These are phyloP conservation scores for Alcedo atthis DNA, from an alignment of 2,797 vertebrate genomes.

Conservation along the genomic window DNA sequence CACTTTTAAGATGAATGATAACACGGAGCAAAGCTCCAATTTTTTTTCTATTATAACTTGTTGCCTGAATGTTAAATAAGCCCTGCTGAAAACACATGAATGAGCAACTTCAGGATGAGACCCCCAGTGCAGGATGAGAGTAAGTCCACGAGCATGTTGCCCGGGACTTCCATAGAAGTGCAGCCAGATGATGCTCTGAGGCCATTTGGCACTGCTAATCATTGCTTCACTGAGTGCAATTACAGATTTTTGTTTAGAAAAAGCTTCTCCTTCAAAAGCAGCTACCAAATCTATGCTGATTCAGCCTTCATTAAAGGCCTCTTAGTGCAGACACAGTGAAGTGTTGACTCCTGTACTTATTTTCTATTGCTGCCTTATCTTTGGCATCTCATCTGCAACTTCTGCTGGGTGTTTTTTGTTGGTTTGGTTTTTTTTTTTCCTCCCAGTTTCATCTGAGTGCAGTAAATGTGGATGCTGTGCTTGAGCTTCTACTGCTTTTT, in stretches of 20 bases:
- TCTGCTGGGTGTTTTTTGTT: neutral
- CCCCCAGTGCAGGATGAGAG: neutral
- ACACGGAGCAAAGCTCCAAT: neutral
- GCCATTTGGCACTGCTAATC: conserved; percentile 13
- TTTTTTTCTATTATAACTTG: neutral
- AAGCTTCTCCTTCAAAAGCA: conserved; percentile 31
- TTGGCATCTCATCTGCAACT: conserved; percentile 51
- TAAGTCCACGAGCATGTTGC: neutral
- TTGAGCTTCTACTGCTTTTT: neutral
- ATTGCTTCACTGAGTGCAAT: neutral
- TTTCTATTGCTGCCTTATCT: conserved; percentile 57
- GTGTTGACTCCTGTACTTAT: conserved; percentile 33
- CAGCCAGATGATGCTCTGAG: neutral
- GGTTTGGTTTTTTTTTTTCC: neutral
- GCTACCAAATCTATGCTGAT: conserved; percentile 26
- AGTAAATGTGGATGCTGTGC: neutral
- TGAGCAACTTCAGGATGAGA: neutral
- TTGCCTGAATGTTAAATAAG: neutral
- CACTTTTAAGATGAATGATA: neutral
- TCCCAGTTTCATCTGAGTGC: neutral
- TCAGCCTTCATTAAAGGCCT: conserved; percentile 55
- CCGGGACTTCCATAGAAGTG: neutral
- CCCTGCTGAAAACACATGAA: neutral
- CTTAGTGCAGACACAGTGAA: neutral
- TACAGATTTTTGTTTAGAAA: conserved; percentile 7